These are phyloP conservation scores for Drosophila paramelanica DNA, from an alignment of 2,888 invertebrate species.

Conservation along the genomic window DNA sequence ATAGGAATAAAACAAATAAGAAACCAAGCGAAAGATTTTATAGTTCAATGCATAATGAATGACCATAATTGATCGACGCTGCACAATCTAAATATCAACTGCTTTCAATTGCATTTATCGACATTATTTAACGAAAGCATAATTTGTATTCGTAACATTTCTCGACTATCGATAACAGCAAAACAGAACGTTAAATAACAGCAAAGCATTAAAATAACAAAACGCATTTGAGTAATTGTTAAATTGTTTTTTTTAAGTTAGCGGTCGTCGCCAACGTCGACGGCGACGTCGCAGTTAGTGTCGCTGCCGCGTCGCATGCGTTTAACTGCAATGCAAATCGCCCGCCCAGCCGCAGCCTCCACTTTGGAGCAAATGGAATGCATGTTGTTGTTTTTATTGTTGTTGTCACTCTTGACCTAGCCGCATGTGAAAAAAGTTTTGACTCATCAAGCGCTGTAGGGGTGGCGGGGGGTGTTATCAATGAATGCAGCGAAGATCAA, in stretches of 20 bases:
- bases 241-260: background rate
- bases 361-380: conserved; percentile 38
- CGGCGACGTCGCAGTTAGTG: conserved; percentile 7
- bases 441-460: conserved; percentile 40
- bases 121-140: background rate
- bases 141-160: background rate
- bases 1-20: no score
- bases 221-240: conserved; percentile 4
- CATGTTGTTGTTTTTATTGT: conserved; percentile 26
- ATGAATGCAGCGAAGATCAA: conserved; percentile 38
- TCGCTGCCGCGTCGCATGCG: conserved; percentile 20
- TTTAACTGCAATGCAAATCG: conserved; percentile 34
- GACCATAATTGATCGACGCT: no score
- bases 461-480: conserved; percentile 21
- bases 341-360: conserved; percentile 22
- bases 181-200: background rate
- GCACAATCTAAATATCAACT: background rate
- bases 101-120: background rate
- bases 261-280: conserved; percentile 7
- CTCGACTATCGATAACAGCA: background rate
- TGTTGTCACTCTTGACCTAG: conserved; percentile 69
- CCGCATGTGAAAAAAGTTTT: conserved; percentile 65
- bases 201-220: background rate
- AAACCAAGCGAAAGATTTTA: background rate
- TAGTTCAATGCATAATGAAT: background rate